A percentile compares a stretch with the other conserved stretches of the same genome.
These are phyloP conservation scores for Panthera leo DNA, from an alignment of 2,113 vertebrate species.

Conservation along the genomic window DNA sequence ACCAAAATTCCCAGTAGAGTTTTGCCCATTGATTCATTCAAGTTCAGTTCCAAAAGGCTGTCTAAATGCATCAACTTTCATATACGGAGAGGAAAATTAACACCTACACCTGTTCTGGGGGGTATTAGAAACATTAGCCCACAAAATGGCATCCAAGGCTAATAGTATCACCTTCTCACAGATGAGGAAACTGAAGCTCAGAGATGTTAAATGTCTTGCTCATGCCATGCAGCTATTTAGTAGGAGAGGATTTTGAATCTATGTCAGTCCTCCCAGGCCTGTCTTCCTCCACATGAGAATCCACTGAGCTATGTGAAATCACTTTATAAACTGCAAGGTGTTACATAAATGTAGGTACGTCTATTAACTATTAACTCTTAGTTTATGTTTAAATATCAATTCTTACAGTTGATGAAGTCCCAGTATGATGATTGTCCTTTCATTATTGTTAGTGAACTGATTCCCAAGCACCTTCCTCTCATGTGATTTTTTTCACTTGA, in stretches of 20 bases:
- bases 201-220: neutral
- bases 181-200: conserved; percentile 19
- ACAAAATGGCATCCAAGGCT: neutral
- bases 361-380: neutral
- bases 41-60: neutral
- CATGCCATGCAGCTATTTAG: neutral
- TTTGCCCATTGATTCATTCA: neutral
- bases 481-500: neutral
- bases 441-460: neutral
- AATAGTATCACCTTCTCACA: neutral
- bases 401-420: neutral
- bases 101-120: neutral
- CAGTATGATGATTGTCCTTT: neutral
- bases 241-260: neutral
- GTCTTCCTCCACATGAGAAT: neutral
- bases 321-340: neutral
- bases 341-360: neutral
- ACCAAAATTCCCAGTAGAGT: neutral
- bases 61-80: neutral
- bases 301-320: neutral
- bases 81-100: neutral
- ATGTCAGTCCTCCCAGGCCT: neutral
- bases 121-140: neutral
- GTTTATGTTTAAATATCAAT: neutral
- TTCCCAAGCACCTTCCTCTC: neutral